Percentiles rank a stretch among this genome's conserved stretches.
These are phyloP conservation scores for Himalopsyche tibetana DNA, from an alignment of 2,888 invertebrate species.

Conservation along the genomic window DNA sequence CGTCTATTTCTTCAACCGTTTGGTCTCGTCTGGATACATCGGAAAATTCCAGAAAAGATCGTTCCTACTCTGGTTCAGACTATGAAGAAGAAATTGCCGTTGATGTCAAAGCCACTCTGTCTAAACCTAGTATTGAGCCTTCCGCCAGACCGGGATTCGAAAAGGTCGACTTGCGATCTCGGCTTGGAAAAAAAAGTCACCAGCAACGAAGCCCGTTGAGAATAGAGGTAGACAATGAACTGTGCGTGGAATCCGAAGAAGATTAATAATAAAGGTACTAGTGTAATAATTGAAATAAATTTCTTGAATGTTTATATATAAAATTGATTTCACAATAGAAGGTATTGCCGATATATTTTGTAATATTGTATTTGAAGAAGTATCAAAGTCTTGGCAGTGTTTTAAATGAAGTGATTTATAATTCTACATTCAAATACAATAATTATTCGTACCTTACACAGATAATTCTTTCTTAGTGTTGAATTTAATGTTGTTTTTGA, in stretches of 20 bases:
- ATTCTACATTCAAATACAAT: no score
- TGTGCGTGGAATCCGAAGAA: constrained; percentile 50
- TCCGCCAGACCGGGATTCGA: constrained; percentile 56
- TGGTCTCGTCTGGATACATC: constrained; percentile 77
- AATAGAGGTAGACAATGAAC: constrained; percentile 75
- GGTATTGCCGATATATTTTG: no score
- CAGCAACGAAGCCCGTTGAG: constrained; percentile 66
- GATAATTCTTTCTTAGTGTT: not conserved
- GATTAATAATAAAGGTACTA: constrained; percentile 32
- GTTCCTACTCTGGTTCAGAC: constrained; percentile 52
- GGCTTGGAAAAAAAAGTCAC: constrained; percentile 71
- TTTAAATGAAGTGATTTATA: no score
- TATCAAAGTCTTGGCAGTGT: no score
- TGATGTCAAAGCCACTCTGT: constrained; percentile 68
- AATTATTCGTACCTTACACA: no score
- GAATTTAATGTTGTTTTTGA: not conserved
- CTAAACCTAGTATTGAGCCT: constrained; percentile 41
- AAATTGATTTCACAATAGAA: no score
- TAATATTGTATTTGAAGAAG: no score
- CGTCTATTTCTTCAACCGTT: constrained; percentile 73
- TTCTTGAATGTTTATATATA: not conserved
- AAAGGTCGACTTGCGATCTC: constrained; percentile 70
- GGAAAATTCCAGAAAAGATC: constrained; percentile 67
- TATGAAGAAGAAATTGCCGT: constrained; percentile 67
- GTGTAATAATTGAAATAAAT: not conserved